Conservation (phyloP, 2,888 invertebrate genomes). For the Phalera bucephala region DNA sequence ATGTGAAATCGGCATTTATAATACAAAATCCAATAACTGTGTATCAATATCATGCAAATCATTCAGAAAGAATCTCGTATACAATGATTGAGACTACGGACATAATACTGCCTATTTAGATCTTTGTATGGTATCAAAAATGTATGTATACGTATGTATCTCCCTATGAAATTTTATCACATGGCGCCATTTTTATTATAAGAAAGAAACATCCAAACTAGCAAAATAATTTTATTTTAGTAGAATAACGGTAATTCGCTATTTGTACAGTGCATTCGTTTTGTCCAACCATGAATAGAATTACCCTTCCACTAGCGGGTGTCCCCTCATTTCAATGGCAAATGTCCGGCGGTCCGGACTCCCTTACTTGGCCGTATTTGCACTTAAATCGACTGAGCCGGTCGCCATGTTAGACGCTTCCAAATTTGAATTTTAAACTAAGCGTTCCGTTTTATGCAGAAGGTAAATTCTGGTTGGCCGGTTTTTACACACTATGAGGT, state of each 20-base stretch:
- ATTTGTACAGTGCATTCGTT: constrained; percentile 55
- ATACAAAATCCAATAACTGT: no score
- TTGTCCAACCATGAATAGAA: constrained; percentile 56
- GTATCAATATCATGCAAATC: no score
- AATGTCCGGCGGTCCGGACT: constrained; percentile 46
- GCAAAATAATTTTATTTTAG: no score
- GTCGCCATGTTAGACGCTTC: constrained; percentile 62
- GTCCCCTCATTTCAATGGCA: constrained; percentile 51
- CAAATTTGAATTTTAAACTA: constrained; percentile 79
- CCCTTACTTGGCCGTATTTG: constrained; percentile 55
- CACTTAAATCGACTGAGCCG: constrained; percentile 48
- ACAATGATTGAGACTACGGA: no score
- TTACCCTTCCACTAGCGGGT: constrained; percentile 47
- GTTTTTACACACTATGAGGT: constrained; percentile 53
- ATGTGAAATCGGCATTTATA: no score
- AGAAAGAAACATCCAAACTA: no score
- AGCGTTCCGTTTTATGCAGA: constrained; percentile 68
- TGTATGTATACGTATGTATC: no score
- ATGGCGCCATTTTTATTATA: no score
- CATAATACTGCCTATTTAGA: no score
- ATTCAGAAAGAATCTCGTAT: no score
- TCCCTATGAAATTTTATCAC: no score
- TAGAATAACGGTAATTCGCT: constrained; percentile 48
- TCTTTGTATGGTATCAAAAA: no score
- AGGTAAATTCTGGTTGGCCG: constrained; percentile 59